phyloP scores from a whole-genome alignment of 2,113 vertebrate genomes.

The Carassius auratus region DNA sequence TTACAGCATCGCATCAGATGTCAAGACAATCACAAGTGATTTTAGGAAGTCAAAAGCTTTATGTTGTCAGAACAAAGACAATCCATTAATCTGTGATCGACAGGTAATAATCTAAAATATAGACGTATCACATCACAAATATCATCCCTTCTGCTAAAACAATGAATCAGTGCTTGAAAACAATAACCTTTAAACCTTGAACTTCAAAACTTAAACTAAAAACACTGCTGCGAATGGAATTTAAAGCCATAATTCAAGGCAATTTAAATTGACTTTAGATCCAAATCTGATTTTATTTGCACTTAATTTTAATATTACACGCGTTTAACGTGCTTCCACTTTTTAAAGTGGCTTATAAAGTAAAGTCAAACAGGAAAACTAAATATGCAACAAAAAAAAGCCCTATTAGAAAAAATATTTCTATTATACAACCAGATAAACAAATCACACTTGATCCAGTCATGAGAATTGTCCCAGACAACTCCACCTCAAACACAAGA shows the following conservation, averaged over 20 bases:
- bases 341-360: not conserved
- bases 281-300: not conserved
- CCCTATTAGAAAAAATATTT: not conserved
- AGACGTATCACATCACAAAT: not conserved
- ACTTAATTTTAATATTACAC: constrained; percentile 6
- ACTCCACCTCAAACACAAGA: not conserved
- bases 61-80: constrained; percentile 20
- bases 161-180: not conserved
- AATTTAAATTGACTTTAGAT: not conserved
- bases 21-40: not conserved
- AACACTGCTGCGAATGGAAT: not conserved
- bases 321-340: not conserved
- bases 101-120: not conserved
- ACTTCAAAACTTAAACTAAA: not conserved
- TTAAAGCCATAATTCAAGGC: not conserved
- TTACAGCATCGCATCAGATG: not conserved
- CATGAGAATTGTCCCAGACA: constrained; percentile 24
- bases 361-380: not conserved
- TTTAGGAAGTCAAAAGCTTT: not conserved
- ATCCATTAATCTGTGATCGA: constrained; percentile 7
- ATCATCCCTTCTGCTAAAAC: constrained; percentile 9
- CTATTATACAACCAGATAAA: constrained; percentile 9
- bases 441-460: constrained; percentile 1
- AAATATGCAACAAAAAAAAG: not conserved
- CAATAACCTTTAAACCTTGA: not conserved